These are phyloP conservation scores for Sebastes wilsoni DNA, from an alignment of 2,797 vertebrate species.

Conservation along the genomic window DNA sequence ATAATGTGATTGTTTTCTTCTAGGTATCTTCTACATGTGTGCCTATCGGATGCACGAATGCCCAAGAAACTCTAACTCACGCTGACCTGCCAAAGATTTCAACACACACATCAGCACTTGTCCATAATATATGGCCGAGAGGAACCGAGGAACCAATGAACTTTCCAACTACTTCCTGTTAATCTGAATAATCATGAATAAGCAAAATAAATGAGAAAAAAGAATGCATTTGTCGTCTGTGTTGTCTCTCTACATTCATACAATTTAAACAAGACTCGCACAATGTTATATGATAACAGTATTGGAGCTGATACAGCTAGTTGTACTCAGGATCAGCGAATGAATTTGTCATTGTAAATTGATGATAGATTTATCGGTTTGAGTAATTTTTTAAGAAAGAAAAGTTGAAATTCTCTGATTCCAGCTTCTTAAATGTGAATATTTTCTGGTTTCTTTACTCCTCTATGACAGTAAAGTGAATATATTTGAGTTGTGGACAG, in stretches of 20 bases:
- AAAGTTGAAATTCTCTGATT: too few relatives aligned
- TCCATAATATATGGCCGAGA: conserved; percentile 24
- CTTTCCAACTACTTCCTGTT: conserved; percentile 40
- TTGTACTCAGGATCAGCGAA: neutral
- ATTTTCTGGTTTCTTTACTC: too few relatives aligned
- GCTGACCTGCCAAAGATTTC: conserved; percentile 61
- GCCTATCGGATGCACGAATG: conserved; percentile 87
- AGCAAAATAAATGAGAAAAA: conserved; percentile 68
- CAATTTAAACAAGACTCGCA: neutral
- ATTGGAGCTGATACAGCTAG: neutral
- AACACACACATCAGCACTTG: conserved; percentile 11
- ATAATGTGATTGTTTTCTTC: neutral
- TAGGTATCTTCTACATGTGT: conserved; percentile 89
- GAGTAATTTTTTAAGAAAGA: too few relatives aligned
- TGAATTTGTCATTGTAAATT: too few relatives aligned
- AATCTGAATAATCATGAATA: conserved; percentile 26
- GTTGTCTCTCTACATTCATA: neutral
- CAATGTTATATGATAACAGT: neutral
- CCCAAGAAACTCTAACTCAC: conserved; percentile 82
- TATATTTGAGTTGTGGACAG: too few relatives aligned
- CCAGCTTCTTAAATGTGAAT: too few relatives aligned
- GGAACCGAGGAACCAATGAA: conserved; percentile 49
- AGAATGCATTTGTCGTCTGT: neutral
- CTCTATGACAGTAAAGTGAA: too few relatives aligned
- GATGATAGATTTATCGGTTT: too few relatives aligned